These are phyloP conservation scores for Brachyrhaphis roseni DNA, from an alignment of 2,797 vertebrate species.

Conservation along the genomic window DNA sequence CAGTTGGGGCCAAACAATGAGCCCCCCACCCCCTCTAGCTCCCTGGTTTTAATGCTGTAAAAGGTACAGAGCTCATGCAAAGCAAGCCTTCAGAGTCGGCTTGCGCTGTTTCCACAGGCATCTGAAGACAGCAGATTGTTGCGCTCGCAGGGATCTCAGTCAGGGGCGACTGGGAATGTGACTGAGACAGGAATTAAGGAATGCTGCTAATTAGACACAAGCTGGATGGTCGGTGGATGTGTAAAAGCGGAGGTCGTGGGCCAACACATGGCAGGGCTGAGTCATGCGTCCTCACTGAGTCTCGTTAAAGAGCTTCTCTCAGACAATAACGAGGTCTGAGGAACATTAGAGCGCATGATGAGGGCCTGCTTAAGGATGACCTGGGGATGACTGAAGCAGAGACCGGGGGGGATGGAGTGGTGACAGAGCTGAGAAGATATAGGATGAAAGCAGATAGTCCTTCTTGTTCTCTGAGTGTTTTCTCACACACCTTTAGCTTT, in stretches of 20 bases:
- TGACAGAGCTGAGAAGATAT: slow-evolving; percentile 39
- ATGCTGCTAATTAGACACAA: slow-evolving; percentile 68
- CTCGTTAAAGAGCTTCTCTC: slow-evolving; percentile 47
- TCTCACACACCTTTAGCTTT: slow-evolving; percentile 61
- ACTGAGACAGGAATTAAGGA: slow-evolving; percentile 74
- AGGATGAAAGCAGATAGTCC: slow-evolving; percentile 55
- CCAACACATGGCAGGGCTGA: slow-evolving; percentile 41
- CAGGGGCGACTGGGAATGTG: slow-evolving; percentile 73
- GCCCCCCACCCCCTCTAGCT: slow-evolving; percentile 32
- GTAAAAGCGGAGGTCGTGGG: slow-evolving; percentile 42
- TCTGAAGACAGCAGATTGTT: slow-evolving; percentile 51
- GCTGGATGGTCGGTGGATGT: slow-evolving; percentile 67
- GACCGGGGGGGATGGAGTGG: slow-evolving; percentile 2
- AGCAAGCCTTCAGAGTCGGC: slow-evolving; percentile 59
- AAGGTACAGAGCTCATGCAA: slow-evolving; percentile 57
- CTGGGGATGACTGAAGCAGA: slow-evolving; percentile 25
- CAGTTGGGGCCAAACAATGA: slow-evolving; percentile 56
- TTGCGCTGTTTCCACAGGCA: slow-evolving; percentile 53
- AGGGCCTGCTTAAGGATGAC: slow-evolving; percentile 50
- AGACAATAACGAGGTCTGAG: slow-evolving; percentile 54
- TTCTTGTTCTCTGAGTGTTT: slow-evolving; percentile 34
- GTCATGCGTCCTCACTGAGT: slow-evolving; percentile 41
- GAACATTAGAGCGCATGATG: slow-evolving; percentile 57
- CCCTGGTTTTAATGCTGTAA: slow-evolving; percentile 55
- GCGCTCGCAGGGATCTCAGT: slow-evolving; percentile 60